These are phyloP conservation scores for Oenanthe melanoleuca DNA, from an alignment of 2,113 vertebrate genomes.

Conservation along the genomic window DNA sequence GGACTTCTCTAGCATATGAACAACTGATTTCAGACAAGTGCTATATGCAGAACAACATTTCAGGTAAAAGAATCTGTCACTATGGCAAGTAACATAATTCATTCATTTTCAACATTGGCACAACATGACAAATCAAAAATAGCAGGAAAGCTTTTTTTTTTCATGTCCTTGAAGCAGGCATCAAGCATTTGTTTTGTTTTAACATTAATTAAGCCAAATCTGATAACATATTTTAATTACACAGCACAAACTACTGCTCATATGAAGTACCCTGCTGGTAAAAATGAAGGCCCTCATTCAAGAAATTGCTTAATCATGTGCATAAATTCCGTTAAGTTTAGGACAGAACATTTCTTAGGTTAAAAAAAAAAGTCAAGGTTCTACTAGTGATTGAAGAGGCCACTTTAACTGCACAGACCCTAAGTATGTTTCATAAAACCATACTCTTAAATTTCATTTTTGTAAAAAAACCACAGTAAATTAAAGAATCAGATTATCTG, in stretches of 20 bases:
- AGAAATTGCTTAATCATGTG: constrained; percentile 47
- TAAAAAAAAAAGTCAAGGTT: neutral
- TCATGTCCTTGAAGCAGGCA: constrained; percentile 24
- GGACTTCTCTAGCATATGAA: constrained; percentile 24
- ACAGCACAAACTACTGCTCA: constrained; percentile 17
- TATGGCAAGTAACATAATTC: neutral
- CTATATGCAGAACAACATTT: constrained; percentile 15
- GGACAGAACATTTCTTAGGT: neutral
- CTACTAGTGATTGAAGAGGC: neutral
- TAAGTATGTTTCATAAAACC: neutral
- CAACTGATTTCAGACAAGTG: constrained; percentile 33
- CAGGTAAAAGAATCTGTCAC: constrained; percentile 39
- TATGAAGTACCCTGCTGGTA: constrained; percentile 28
- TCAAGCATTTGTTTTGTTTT: constrained; percentile 48
- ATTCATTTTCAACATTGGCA: constrained; percentile 26
- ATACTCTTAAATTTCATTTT: neutral
- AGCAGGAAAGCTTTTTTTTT: neutral
- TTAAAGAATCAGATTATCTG: neutral
- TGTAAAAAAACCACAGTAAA: neutral
- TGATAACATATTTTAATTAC: constrained; percentile 49
- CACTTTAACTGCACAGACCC: neutral
- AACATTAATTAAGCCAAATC: constrained; percentile 60
- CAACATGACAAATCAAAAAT: constrained; percentile 30
- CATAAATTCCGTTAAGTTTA: constrained; percentile 25
- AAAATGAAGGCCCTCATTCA: constrained; percentile 39